These are phyloP conservation scores for Tetrax tetrax DNA, from an alignment of 2,113 vertebrate genomes.

Conservation along the genomic window DNA sequence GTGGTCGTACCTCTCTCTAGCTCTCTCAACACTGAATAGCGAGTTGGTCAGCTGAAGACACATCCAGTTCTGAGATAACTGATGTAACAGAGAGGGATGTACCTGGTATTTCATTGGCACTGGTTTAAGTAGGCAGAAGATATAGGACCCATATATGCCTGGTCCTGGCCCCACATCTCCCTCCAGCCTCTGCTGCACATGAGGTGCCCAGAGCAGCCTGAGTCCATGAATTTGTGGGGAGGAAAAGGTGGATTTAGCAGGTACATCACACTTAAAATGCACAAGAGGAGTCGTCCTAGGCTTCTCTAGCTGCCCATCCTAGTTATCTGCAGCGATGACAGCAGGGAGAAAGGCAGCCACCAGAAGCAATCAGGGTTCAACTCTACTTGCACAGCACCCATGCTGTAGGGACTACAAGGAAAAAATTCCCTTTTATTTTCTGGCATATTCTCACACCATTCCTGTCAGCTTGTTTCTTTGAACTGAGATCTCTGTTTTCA, in stretches of 20 bases:
- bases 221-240: accelerated
- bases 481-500: background rate
- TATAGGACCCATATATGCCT: too few species aligned
- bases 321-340: background rate
- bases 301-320: background rate
- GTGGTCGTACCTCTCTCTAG: too few species aligned
- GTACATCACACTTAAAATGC: accelerated
- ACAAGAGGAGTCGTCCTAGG: background rate
- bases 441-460: background rate
- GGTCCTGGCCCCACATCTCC: background rate
- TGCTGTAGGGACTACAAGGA: background rate
- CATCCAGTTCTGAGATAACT: background rate
- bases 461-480: background rate
- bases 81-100: background rate
- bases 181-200: accelerated
- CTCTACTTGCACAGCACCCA: background rate
- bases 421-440: background rate
- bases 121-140: background rate
- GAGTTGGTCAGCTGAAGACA: background rate
- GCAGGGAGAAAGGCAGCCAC: background rate
- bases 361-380: background rate
- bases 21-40: accelerated
- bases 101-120: background rate
- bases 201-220: background rate
- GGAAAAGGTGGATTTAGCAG: background rate